Conservation (phyloP, 1,140 invertebrate species). For the Macrostomum lignano region DNA sequence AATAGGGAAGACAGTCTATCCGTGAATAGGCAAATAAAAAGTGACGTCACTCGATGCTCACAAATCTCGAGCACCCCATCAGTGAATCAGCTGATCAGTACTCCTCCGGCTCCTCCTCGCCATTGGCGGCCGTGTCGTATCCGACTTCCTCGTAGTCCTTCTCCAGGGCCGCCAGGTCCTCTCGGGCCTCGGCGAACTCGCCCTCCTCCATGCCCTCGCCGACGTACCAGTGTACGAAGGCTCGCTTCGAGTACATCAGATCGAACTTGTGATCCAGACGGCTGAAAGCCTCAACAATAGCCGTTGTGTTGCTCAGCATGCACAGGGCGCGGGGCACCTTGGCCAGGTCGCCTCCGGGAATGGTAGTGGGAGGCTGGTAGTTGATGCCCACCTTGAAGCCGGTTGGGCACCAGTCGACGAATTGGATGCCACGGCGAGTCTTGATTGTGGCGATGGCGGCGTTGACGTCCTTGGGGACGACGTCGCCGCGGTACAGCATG, state of each 20-base stretch:
- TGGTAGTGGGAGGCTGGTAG: slow-evolving; percentile 33
- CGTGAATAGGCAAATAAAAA: too few relatives aligned
- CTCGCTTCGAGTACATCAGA: slow-evolving; percentile 10
- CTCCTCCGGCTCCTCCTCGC: slow-evolving; percentile 33
- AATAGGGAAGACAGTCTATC: too few relatives aligned
- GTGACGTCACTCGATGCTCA: too few relatives aligned
- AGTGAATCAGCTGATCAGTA: slow-evolving; percentile 9
- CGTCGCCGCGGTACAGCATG: slow-evolving; percentile 19
- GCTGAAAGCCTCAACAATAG: slow-evolving; percentile 46
- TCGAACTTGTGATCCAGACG: slow-evolving; percentile 29
- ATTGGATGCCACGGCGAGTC: slow-evolving; percentile 37
- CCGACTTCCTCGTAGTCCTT: slow-evolving; percentile 55
- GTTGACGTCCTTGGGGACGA: slow-evolving; percentile 51
- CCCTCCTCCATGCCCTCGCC: slow-evolving; percentile 35
- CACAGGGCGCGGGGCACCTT: slow-evolving; percentile 35
- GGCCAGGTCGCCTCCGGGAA: slow-evolving; percentile 42
- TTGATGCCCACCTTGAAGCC: slow-evolving; percentile 30
- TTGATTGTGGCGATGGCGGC: slow-evolving; percentile 54
- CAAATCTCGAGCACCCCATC: too few relatives aligned
- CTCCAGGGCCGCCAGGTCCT: slow-evolving; percentile 49
- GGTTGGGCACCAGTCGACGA: slow-evolving; percentile 66
- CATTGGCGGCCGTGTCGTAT: slow-evolving; percentile 40
- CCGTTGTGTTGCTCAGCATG: slow-evolving; percentile 54
- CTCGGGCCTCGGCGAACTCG: slow-evolving; percentile 38
- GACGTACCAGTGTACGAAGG: slow-evolving; percentile 16